phyloP scores from a whole-genome alignment of 2,797 vertebrate genomes.

The Atherinosoma microstoma region DNA sequence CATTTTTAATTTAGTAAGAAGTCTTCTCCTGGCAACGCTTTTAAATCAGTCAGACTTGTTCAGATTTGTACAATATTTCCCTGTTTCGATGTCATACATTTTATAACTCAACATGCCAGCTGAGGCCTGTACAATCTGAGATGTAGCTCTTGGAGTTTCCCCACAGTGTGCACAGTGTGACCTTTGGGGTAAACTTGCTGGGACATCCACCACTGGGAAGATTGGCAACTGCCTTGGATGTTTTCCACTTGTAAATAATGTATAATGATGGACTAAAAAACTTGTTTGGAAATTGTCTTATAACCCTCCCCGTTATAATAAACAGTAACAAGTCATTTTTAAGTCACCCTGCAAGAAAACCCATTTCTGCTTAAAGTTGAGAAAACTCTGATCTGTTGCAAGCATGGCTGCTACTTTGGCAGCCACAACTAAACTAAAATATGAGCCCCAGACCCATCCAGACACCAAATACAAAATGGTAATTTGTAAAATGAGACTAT shows the following conservation, averaged over 20 bases:
- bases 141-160: background rate
- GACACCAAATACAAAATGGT: conserved; percentile 47
- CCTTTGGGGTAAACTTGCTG: background rate
- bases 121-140: background rate
- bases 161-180: background rate
- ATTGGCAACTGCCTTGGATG: background rate
- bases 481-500: conserved; percentile 74
- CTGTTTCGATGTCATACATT: background rate
- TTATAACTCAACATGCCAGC: background rate
- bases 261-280: background rate
- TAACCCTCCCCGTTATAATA: no score
- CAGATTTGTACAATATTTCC: background rate
- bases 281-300: background rate
- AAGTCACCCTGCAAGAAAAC: conserved; percentile 57
- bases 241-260: background rate
- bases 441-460: conserved; percentile 52
- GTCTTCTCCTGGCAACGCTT: background rate
- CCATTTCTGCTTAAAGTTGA: conserved; percentile 53
- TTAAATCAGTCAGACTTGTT: background rate
- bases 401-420: conserved; percentile 61
- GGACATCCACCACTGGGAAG: background rate
- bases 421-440: conserved; percentile 28
- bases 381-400: conserved; percentile 59
- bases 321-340: conserved; percentile 4
- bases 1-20: background rate